Conservation (phyloP, 2,888 invertebrate species). For the Drosophila algonquin region DNA sequence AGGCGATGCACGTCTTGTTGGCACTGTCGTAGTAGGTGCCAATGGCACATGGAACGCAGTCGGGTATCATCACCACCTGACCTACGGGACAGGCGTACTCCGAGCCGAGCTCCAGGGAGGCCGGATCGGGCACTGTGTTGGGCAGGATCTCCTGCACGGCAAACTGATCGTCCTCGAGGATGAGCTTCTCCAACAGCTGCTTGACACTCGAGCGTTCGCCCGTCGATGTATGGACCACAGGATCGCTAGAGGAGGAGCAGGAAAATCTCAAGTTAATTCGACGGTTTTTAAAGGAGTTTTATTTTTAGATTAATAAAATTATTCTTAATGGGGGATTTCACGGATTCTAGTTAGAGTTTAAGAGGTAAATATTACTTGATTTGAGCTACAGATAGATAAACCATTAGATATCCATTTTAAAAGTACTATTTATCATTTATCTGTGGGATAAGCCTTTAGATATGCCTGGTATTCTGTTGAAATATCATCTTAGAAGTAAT, state of each 20-base stretch:
- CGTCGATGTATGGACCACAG: conserved; percentile 93
- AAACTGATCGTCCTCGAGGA: conserved; percentile 96
- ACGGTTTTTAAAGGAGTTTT: neutral
- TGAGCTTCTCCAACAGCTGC: conserved; percentile 93
- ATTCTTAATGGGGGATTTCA: neutral
- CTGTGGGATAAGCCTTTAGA: too few relatives aligned
- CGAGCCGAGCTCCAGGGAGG: conserved; percentile 92
- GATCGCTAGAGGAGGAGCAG: conserved; percentile 88
- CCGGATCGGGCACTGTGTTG: conserved; percentile 96
- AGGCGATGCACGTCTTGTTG: conserved; percentile 91
- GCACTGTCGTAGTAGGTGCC: conserved; percentile 93
- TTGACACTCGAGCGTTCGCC: conserved; percentile 94
- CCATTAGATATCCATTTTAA: neutral
- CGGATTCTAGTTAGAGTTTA: neutral
- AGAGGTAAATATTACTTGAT: neutral
- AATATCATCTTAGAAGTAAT: neutral
- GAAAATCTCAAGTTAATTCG: neutral
- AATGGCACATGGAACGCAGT: conserved; percentile 96
- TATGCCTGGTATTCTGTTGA: too few relatives aligned
- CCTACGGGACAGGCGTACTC: conserved; percentile 97
- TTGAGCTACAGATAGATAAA: neutral
- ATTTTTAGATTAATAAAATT: neutral
- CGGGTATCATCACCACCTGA: conserved; percentile 96
- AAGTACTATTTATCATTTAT: too few relatives aligned
- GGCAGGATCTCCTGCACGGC: conserved; percentile 96